Percentiles rank a stretch among this genome's conserved stretches.
These are phyloP conservation scores for Rhagonycha fulva DNA, from an alignment of 2,888 invertebrate species.

Conservation along the genomic window DNA sequence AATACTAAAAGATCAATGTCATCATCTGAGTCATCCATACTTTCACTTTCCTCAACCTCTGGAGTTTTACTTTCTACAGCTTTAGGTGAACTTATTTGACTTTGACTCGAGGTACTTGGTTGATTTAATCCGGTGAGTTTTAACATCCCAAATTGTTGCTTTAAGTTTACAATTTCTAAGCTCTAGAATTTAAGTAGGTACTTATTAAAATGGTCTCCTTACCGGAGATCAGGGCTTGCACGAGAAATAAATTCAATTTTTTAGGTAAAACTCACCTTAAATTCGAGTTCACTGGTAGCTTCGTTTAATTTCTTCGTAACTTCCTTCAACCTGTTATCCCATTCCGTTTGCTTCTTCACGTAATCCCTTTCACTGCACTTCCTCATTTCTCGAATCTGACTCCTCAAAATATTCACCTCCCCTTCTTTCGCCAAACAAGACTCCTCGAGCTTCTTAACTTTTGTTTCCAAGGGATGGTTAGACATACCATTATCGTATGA, in stretches of 20 bases:
- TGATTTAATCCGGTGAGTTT: slow-evolving; percentile 23
- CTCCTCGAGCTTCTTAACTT: slow-evolving; percentile 47
- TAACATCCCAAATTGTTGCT: slow-evolving; percentile 55
- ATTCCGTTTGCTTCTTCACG: slow-evolving; percentile 56
- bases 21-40: background rate
- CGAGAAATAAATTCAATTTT: too few relatives aligned
- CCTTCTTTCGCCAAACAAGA: slow-evolving; percentile 63
- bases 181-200: slow-evolving; percentile 54
- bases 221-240: too few relatives aligned
- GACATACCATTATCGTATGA: background rate
- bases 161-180: slow-evolving; percentile 62
- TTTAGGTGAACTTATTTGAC: slow-evolving; percentile 1
- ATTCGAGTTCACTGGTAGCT: slow-evolving; percentile 60
- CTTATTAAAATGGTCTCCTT: too few relatives aligned
- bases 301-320: slow-evolving; percentile 56
- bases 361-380: slow-evolving; percentile 55
- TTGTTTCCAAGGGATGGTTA: slow-evolving; percentile 3
- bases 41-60: background rate
- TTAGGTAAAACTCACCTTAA: slow-evolving; percentile 54
- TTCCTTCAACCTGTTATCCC: slow-evolving; percentile 56
- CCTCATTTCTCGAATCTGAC: slow-evolving; percentile 59
- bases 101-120: slow-evolving; percentile 27
- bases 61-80: background rate
- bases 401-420: slow-evolving; percentile 61
- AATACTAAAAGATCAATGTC: background rate